Evolutionary conservation across 2,797 vertebrate genomes (phyloP).

Genomic region (Neosalanx taihuensis): DNA sequence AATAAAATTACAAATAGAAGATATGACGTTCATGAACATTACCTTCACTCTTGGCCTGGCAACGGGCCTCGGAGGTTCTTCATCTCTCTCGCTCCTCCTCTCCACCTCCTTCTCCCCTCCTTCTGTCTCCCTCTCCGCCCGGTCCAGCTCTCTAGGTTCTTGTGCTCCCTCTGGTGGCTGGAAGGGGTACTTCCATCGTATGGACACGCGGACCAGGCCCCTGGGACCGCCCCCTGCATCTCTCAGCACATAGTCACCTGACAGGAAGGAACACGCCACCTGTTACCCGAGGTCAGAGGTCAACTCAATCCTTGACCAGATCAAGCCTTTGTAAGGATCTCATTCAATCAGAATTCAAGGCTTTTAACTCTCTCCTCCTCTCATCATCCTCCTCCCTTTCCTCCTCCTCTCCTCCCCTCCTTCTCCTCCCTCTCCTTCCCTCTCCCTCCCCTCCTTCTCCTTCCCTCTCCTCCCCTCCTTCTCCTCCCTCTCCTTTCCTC

Average conservation of each 20-base stretch:
- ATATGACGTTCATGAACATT: neutral
- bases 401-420: no score
- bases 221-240: slow-evolving; percentile 73
- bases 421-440: no score
- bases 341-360: no score
- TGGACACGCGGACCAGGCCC: slow-evolving; percentile 73
- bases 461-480: no score
- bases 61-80: slow-evolving; percentile 45
- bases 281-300: no score
- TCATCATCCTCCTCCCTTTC: no score
- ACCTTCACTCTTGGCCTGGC: slow-evolving; percentile 71
- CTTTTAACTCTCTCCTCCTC: no score
- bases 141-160: slow-evolving; percentile 21
- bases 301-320: no score
- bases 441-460: no score
- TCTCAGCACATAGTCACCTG: slow-evolving; percentile 82
- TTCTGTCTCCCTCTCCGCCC: slow-evolving; percentile 28
- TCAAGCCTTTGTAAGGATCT: no score
- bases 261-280: neutral
- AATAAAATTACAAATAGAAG: neutral
- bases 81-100: slow-evolving; percentile 33
- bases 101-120: slow-evolving; percentile 8
- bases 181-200: slow-evolving; percentile 81
- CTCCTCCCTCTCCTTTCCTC: no score
- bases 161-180: slow-evolving; percentile 49